Percentiles rank a stretch among this genome's conserved stretches.
Conservation (phyloP, 2,888 invertebrate species). For the Limnephilus marmoratus region DNA sequence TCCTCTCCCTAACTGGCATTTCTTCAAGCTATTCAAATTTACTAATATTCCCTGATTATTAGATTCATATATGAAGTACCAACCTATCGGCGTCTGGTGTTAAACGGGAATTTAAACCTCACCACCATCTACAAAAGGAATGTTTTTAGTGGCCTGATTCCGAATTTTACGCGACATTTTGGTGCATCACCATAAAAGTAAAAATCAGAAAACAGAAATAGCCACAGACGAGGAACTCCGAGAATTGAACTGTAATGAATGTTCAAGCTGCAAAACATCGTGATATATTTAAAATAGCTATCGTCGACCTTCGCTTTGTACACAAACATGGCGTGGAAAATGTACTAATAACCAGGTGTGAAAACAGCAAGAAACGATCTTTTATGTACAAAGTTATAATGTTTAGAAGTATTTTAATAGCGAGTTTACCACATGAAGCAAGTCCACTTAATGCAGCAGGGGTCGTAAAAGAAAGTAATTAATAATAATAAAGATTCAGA, state of each 20-base stretch:
- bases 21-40: no score
- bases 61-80: no score
- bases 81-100: no score
- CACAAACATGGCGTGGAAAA: not conserved
- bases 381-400: not conserved
- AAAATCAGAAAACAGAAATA: not conserved
- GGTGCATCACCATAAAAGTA: no score
- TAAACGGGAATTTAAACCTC: no score
- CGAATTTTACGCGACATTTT: no score
- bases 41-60: no score
- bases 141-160: no score
- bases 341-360: not conserved
- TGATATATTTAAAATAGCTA: not conserved
- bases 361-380: not conserved
- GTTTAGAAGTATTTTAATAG: not conserved
- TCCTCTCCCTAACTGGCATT: no score
- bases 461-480: slow-evolving; percentile 53
- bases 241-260: not conserved
- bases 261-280: no score
- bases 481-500: slow-evolving; percentile 50
- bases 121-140: no score
- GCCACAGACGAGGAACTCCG: not conserved
- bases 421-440: slow-evolving; percentile 23
- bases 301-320: not conserved
- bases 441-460: slow-evolving; percentile 44